Conservation (phyloP, 2,113 vertebrate genomes). For the Hemicordylus capensis region DNA sequence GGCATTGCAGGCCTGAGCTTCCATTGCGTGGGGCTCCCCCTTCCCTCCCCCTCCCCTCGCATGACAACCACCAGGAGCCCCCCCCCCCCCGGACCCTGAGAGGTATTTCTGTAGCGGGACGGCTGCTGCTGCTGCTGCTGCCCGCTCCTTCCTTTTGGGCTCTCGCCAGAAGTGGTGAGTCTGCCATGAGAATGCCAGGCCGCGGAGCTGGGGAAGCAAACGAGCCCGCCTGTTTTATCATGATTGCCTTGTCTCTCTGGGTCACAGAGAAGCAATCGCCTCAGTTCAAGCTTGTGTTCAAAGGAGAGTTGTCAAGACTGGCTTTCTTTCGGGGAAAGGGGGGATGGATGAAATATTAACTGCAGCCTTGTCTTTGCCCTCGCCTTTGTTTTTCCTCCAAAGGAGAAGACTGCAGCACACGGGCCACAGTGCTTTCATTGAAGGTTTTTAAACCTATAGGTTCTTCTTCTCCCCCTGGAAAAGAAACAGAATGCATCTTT, state of each 20-base stretch:
- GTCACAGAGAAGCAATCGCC: slow-evolving; percentile 54
- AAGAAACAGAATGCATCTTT: not conserved
- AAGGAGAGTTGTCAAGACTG: slow-evolving; percentile 56
- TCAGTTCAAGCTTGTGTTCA: slow-evolving; percentile 50
- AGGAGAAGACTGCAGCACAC: slow-evolving; percentile 9
- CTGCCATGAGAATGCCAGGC: slow-evolving; percentile 35
- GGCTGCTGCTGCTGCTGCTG: too few relatives aligned
- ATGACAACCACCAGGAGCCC: not conserved
- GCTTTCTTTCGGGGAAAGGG: slow-evolving; percentile 63
- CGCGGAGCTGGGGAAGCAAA: slow-evolving; percentile 54
- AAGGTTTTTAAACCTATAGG: slow-evolving; percentile 34
- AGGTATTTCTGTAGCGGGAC: not conserved
- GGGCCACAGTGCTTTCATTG: slow-evolving; percentile 29
- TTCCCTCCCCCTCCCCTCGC: not conserved
- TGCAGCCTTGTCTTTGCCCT: slow-evolving; percentile 46
- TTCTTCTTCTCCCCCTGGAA: not conserved
- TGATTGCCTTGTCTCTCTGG: slow-evolving; percentile 55
- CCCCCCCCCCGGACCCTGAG: not conserved
- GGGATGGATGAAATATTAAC: slow-evolving; percentile 69
- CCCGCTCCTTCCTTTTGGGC: slow-evolving; percentile 27
- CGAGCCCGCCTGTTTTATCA: slow-evolving; percentile 57
- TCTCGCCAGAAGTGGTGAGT: slow-evolving; percentile 28
- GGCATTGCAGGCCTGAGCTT: not conserved
- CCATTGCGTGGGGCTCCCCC: too few relatives aligned
- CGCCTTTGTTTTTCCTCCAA: slow-evolving; percentile 35